Evolutionary conservation across 2,113 vertebrate species (phyloP).

Genomic region (Typhlomys cinereus): DNA sequence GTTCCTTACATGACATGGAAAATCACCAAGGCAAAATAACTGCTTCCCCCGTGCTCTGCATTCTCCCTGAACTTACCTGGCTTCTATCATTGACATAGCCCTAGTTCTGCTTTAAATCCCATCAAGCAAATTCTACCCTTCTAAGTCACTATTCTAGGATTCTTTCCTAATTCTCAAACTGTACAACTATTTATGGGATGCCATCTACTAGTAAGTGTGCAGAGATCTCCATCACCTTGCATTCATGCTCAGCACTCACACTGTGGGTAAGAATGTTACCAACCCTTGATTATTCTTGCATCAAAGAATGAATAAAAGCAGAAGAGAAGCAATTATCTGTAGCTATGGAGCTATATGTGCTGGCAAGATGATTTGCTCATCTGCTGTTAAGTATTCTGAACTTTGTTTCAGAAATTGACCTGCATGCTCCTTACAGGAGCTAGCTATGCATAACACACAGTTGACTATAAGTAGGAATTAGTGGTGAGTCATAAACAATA

Average conservation of each 20-base stretch:
- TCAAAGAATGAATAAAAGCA: neutral
- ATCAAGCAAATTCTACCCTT: rapidly evolving
- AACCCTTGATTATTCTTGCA: rapidly evolving
- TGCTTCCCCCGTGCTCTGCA: rapidly evolving
- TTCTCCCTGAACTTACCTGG: neutral
- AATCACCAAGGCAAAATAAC: neutral
- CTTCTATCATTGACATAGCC: rapidly evolving
- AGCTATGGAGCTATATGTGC: rapidly evolving
- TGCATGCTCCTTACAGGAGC: neutral
- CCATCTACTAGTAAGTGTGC: rapidly evolving
- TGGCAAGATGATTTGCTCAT: neutral
- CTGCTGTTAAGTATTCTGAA: neutral
- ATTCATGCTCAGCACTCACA: neutral
- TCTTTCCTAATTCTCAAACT: neutral
- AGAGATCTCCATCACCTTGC: neutral
- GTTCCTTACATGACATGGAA: neutral
- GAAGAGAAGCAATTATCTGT: rapidly evolving
- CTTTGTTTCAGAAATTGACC: neutral
- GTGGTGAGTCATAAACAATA: neutral
- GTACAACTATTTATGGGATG: neutral
- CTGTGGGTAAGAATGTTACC: neutral
- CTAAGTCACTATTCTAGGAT: neutral
- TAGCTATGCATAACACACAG: neutral
- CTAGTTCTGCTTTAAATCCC: neutral
- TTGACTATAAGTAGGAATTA: neutral